A percentile compares a stretch with the other conserved stretches of the same genome.
phyloP scores from a whole-genome alignment of 1,140 invertebrate species.

The Diprion similis region DNA sequence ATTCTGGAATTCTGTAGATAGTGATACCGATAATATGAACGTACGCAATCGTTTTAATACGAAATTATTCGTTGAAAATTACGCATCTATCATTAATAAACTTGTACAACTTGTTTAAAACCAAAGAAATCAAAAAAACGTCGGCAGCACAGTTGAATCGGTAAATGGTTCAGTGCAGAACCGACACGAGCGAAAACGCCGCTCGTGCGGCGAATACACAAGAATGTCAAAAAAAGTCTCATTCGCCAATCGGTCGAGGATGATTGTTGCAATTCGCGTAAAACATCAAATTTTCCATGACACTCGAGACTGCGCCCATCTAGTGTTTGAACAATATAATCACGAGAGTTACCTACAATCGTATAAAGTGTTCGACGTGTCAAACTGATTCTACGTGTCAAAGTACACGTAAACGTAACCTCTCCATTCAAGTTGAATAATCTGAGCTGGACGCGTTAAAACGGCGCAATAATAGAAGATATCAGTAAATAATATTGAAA shows the following conservation, averaged over 20 bases:
- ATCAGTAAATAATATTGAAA: constrained; percentile 22
- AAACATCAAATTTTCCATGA: not conserved
- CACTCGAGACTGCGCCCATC: not conserved
- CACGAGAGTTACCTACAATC: not conserved
- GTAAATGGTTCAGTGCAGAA: too few relatives aligned
- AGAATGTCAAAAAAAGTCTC: not conserved
- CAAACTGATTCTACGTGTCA: constrained; percentile 6
- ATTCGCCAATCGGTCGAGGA: not conserved
- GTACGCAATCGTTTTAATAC: too few relatives aligned
- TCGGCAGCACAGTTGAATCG: too few relatives aligned
- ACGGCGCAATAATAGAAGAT: not conserved
- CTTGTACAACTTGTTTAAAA: too few relatives aligned
- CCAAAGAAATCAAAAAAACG: too few relatives aligned
- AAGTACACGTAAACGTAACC: constrained; percentile 6
- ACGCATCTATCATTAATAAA: too few relatives aligned
- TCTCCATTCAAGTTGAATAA: not conserved
- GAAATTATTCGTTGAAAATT: too few relatives aligned
- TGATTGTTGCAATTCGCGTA: not conserved
- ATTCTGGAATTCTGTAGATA: too few relatives aligned
- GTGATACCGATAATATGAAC: too few relatives aligned
- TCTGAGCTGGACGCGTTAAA: not conserved
- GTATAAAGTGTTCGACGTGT: not conserved
- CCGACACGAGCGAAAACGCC: too few relatives aligned
- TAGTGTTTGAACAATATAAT: not conserved
- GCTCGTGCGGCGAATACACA: too few relatives aligned